Conservation (phyloP, 2,797 vertebrate genomes). For the Hoplostethus atlanticus region DNA sequence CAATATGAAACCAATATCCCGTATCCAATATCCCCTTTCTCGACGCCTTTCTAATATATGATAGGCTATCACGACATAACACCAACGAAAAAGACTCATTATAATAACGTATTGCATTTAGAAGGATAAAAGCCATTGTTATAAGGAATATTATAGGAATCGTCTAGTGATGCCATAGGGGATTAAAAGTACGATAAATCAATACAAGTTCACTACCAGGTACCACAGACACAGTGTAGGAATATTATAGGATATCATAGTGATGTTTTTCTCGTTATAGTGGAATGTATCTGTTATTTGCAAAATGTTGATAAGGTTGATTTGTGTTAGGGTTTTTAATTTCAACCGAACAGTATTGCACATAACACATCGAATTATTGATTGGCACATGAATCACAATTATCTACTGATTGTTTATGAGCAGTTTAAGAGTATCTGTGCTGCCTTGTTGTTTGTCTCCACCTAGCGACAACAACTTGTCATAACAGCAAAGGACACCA, state of each 20-base stretch:
- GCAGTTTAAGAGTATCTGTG: not conserved
- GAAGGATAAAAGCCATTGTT: too few species aligned
- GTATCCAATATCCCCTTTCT: constrained; percentile 33
- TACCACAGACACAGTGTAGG: too few species aligned
- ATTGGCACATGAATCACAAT: not conserved
- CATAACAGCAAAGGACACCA: not conserved
- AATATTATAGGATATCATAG: too few species aligned
- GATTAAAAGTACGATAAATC: too few species aligned
- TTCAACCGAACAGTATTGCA: not conserved
- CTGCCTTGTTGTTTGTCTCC: constrained; percentile 58
- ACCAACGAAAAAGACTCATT: not conserved
- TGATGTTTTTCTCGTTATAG: too few species aligned
- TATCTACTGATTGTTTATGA: not conserved
- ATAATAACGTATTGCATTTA: too few species aligned
- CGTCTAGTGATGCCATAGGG: too few species aligned
- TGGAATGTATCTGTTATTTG: too few species aligned
- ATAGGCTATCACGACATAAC: constrained; percentile 1
- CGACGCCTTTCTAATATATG: not conserved
- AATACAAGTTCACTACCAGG: too few species aligned
- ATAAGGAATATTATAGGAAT: too few species aligned
- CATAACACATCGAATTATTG: not conserved
- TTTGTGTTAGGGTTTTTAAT: not conserved
- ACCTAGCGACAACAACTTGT: constrained; percentile 45
- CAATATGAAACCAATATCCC: too few species aligned
- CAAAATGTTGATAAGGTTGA: too few species aligned